These are phyloP conservation scores for Dolichopus griseipennis DNA, from an alignment of 2,888 invertebrate genomes.

Conservation along the genomic window DNA sequence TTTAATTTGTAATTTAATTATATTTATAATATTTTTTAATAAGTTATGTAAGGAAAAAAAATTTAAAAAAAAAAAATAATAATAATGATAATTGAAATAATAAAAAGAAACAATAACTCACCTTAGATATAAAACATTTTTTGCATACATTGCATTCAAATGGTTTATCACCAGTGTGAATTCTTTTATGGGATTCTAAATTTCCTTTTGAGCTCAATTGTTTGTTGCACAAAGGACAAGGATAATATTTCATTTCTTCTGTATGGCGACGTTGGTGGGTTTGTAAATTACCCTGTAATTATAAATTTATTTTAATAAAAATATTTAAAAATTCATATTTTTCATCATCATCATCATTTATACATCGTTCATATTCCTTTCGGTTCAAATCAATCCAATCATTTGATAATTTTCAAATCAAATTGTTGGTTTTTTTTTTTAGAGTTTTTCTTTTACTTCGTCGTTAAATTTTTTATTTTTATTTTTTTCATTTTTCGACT, in stretches of 20 bases:
- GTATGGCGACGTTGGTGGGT: conserved; percentile 6
- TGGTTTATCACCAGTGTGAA: conserved; percentile 16
- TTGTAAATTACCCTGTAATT: conserved; percentile 6
- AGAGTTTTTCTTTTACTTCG: neutral
- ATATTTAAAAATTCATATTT: neutral
- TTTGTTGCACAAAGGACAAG: conserved; percentile 4
- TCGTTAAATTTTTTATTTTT: neutral
- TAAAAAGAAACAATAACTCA: neutral
- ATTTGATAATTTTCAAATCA: too few relatives aligned
- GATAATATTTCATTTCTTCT: conserved; percentile 2
- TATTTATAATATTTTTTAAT: too few relatives aligned
- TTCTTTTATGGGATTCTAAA: conserved; percentile 14
- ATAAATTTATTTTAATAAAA: conserved; percentile 5
- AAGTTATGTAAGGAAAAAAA: too few relatives aligned
- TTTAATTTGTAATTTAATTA: too few relatives aligned
- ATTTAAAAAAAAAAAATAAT: neutral
- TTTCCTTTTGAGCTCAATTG: conserved; percentile 6
- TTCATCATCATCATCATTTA: neutral
- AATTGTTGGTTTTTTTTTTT: neutral
- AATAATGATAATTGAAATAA: neutral
- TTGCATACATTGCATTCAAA: conserved; percentile 14
- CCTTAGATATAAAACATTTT: conserved; percentile 15
- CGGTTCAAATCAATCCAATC: neutral
- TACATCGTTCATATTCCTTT: neutral
- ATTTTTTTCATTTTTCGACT: neutral